These are phyloP conservation scores for Nestor notabilis DNA, from an alignment of 2,113 vertebrate genomes.

Conservation along the genomic window DNA sequence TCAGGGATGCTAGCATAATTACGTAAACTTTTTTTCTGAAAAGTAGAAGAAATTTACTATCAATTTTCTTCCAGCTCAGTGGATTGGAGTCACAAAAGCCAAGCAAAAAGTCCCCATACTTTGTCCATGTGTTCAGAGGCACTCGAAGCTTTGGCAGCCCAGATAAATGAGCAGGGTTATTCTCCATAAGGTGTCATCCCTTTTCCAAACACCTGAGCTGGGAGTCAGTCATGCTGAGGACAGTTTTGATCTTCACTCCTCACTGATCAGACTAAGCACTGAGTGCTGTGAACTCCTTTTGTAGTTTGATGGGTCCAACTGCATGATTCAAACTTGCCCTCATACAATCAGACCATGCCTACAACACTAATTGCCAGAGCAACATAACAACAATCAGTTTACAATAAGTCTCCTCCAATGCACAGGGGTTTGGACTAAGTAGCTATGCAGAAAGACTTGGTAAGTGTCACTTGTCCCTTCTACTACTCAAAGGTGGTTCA, in stretches of 20 bases:
- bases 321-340: neutral
- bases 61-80: neutral
- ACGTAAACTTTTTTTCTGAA: neutral
- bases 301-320: neutral
- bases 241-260: neutral
- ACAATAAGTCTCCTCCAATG: neutral
- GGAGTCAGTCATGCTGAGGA: neutral
- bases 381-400: neutral
- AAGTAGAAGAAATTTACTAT: neutral
- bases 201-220: neutral
- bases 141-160: neutral
- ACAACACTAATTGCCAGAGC: neutral
- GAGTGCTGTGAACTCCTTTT: accelerated
- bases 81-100: neutral
- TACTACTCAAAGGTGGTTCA: neutral
- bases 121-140: neutral
- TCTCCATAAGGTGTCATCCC: neutral
- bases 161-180: neutral
- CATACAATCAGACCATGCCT: neutral
- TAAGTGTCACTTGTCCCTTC: neutral
- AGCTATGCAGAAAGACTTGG: neutral
- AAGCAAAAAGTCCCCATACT: neutral
- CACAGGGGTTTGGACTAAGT: neutral
- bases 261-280: neutral
- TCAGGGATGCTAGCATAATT: neutral